These are phyloP conservation scores for Tokudaia muenninki DNA, from an alignment of 2,797 vertebrate genomes.

Conservation along the genomic window DNA sequence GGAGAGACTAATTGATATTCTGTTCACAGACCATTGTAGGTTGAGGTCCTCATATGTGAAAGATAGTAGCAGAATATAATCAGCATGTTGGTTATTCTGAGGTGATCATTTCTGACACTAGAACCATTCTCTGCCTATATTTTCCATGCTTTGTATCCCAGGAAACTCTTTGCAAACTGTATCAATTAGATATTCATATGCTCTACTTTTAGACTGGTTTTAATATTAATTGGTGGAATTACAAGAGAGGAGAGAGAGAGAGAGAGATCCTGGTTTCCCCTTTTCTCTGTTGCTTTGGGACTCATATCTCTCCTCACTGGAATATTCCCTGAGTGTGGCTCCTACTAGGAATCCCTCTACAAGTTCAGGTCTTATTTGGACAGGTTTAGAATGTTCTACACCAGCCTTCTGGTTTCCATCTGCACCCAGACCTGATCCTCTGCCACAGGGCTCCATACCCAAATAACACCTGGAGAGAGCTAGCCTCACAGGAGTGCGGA, in stretches of 20 bases:
- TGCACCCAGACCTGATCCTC: no score
- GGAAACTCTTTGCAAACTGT: not conserved
- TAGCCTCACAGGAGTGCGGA: no score
- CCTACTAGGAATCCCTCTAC: not conserved
- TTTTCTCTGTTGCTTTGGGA: not conserved
- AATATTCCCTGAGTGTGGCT: constrained; percentile 8
- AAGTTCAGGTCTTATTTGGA: constrained; percentile 15
- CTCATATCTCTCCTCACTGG: constrained; percentile 18
- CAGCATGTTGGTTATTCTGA: not conserved
- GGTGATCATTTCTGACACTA: not conserved
- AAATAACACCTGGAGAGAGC: no score
- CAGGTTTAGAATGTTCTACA: not conserved
- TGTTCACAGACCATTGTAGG: not conserved
- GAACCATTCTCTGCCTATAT: not conserved
- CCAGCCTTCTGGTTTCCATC: no score
- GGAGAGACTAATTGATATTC: not conserved
- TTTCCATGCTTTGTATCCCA: not conserved
- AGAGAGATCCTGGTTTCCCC: not conserved
- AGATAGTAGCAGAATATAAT: not conserved
- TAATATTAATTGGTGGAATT: not conserved
- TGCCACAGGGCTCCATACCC: no score
- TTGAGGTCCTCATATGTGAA: not conserved
- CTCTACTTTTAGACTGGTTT: not conserved
- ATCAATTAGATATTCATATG: not conserved
- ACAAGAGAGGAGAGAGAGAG: not conserved